Percentiles rank a stretch among this genome's conserved stretches.
Conservation (phyloP, 2,797 vertebrate species). For the Liasis olivaceus region DNA sequence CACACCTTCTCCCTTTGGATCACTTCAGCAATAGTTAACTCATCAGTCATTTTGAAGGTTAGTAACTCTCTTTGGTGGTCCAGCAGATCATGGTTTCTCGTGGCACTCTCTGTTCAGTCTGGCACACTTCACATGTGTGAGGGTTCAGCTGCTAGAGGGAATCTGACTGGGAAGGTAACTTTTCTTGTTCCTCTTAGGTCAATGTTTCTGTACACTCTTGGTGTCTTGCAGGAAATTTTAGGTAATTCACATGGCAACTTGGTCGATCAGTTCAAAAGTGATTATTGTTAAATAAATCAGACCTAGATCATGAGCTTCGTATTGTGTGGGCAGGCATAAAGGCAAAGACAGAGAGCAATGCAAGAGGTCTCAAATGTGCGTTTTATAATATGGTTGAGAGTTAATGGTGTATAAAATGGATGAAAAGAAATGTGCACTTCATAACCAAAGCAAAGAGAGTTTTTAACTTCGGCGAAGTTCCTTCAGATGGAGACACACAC, state of each 20-base stretch:
- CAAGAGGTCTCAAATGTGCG: slow-evolving; percentile 44
- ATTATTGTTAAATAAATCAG: slow-evolving; percentile 50
- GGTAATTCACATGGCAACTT: neutral
- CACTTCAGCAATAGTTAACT: slow-evolving; percentile 54
- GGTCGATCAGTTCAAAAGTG: slow-evolving; percentile 26
- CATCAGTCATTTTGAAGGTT: slow-evolving; percentile 51
- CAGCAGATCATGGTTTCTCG: slow-evolving; percentile 17
- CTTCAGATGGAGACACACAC: slow-evolving; percentile 45
- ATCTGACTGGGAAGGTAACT: neutral
- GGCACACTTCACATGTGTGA: neutral
- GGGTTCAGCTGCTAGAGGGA: too few species aligned
- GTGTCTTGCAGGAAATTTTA: neutral
- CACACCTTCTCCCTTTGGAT: neutral
- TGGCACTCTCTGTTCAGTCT: slow-evolving; percentile 8
- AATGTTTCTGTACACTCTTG: slow-evolving; percentile 4
- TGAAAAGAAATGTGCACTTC: slow-evolving; percentile 31
- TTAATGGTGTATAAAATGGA: slow-evolving; percentile 37
- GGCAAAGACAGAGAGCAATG: slow-evolving; percentile 37
- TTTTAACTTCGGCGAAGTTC: slow-evolving; percentile 55
- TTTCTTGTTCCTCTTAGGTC: neutral
- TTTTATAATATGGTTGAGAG: slow-evolving; percentile 54
- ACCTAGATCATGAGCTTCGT: slow-evolving; percentile 47
- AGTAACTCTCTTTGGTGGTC: slow-evolving; percentile 10
- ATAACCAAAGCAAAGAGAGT: slow-evolving; percentile 75
- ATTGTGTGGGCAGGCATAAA: slow-evolving; percentile 41